Base-by-base conservation (phyloP, 2,888 invertebrate species). In the Eucera pruinosa region DNA sequence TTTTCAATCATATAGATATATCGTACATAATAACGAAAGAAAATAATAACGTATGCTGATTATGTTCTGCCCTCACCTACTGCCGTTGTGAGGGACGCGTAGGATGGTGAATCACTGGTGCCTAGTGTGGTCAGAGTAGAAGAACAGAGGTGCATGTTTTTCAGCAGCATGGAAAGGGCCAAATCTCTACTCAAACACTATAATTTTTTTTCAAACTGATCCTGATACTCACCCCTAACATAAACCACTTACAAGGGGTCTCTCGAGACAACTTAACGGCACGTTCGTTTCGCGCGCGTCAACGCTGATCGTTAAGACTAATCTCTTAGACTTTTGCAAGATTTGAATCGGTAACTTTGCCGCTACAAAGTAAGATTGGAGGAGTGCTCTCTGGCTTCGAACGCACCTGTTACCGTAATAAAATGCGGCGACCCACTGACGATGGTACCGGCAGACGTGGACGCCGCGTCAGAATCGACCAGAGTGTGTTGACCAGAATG, bases 331-430 rank as follows among this genome's bases (percentile, higher is more conserved):
- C 41, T 47, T 36, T 61, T 9, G 5, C 11, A 45, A 43, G 11
- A 25, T 13, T 11, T 3, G 33, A 54, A 45, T 13, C 6, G 9
- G 23, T 18, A 15, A 41, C 27, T 33, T 50, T 23, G 3, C 7
- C 9, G 30, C 36, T 50, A 45, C 20, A 13, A 73, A 66, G 25
- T 48, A 9, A 58, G 33, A 50, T 15, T 62, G 15, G 13, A 2
- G 15, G 15, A 39, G 15, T 15, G 50, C 11, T 39, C 4, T 45
- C 0, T 7, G 13, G 0, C 4, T 30, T 5, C 27, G 48, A 27
- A 68, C 62, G 11, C 92, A 95, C 96, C 96, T 88, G 96, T 95
- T 36, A 96, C 96, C 43, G 96, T 95, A 84, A 96, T 96, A 92
- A 95, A 96, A 78, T 95, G 95, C 41, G 94, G 94, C 15, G 94